Evolutionary conservation across 2,888 invertebrate genomes (phyloP).

Genomic region (Marasmarcha lunaedactyla): DNA sequence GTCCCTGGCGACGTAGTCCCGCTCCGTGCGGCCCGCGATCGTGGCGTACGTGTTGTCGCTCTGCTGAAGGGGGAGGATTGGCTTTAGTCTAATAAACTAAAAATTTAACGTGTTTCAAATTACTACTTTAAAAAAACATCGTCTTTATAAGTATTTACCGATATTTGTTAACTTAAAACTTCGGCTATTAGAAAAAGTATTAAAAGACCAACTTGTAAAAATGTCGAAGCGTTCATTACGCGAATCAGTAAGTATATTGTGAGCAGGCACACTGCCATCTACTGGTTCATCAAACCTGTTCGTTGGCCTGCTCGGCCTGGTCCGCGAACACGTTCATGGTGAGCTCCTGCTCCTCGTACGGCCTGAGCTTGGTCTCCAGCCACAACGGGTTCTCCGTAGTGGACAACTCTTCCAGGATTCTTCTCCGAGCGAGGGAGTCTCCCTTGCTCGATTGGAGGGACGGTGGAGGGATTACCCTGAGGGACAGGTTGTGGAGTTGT

Average conservation of each 20-base stretch:
- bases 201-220: too few relatives aligned
- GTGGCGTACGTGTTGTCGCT: constrained; percentile 85
- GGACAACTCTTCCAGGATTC: constrained; percentile 86
- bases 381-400: constrained; percentile 93
- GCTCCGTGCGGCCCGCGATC: constrained; percentile 74
- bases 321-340: constrained; percentile 91
- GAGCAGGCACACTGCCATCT: too few relatives aligned
- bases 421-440: constrained; percentile 84
- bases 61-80: constrained; percentile 28
- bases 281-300: constrained; percentile 22
- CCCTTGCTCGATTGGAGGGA: constrained; percentile 84
- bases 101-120: neutral
- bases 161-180: too few relatives aligned
- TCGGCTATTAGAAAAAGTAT: too few relatives aligned
- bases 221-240: too few relatives aligned
- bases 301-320: constrained; percentile 43
- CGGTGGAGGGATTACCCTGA: constrained; percentile 83
- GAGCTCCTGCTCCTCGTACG: constrained; percentile 92
- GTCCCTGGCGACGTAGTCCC: constrained; percentile 71
- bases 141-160: too few relatives aligned
- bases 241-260: too few relatives aligned
- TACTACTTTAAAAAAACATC: too few relatives aligned
- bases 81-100: neutral
- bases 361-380: constrained; percentile 91
- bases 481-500: neutral